Evolutionary conservation across 2,888 invertebrate species (phyloP).

Genomic region (Erebia aethiops): DNA sequence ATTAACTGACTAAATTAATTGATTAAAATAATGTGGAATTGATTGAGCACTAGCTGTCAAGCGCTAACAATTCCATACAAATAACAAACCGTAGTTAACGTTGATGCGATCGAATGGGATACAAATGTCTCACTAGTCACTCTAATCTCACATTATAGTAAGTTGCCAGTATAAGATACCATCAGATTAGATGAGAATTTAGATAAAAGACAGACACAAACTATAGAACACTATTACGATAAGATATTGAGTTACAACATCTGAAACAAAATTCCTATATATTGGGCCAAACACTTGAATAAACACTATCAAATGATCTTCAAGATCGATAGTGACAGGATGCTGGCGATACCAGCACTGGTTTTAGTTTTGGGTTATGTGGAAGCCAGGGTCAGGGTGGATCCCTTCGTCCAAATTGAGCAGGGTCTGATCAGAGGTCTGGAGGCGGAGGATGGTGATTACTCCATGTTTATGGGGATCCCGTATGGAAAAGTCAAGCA

Average conservation of each 20-base stretch:
- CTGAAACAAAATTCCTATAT: neutral
- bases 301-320: neutral
- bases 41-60: too few species aligned
- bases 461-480: constrained; percentile 62
- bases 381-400: constrained; percentile 42
- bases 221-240: too few species aligned
- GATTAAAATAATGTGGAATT: too few species aligned
- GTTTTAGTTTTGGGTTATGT: constrained; percentile 12
- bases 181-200: too few species aligned
- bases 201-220: too few species aligned
- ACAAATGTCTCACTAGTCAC: too few species aligned
- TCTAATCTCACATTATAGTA: too few species aligned
- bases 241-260: neutral
- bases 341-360: constrained; percentile 33
- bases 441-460: constrained; percentile 52
- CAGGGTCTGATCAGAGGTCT: constrained; percentile 56
- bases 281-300: neutral
- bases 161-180: too few species aligned
- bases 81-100: too few species aligned
- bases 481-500: constrained; percentile 56
- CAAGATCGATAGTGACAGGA: neutral
- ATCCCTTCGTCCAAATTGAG: constrained; percentile 57
- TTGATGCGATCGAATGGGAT: too few species aligned
- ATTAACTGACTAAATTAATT: too few species aligned
- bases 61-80: too few species aligned